Percentiles rank a stretch among this genome's conserved stretches.
Conservation (phyloP, 35 echinoderm and acorn worm genomes). For the Ptychodera flava region DNA sequence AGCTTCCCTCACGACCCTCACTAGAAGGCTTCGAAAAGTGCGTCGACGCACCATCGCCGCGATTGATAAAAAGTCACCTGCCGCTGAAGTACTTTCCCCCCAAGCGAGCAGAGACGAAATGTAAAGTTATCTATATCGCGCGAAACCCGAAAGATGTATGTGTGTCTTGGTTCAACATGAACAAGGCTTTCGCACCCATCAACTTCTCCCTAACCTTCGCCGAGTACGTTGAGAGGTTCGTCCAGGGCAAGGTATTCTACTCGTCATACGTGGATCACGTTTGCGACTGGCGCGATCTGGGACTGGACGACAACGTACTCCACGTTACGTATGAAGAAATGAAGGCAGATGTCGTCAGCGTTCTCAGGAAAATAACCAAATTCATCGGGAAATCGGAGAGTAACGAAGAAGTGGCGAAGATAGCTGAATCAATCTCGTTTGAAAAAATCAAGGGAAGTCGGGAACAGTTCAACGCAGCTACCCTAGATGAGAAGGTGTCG, state of each 20-base stretch:
- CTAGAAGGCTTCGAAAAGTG: not conserved
- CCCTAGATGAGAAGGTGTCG: not conserved
- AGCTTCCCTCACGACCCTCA: not conserved
- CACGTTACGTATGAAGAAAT: not conserved
- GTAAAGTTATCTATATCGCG: conserved; percentile 32
- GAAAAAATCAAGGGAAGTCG: conserved; percentile 47
- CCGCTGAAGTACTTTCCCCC: conserved; percentile 4
- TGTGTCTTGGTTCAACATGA: conserved; percentile 31
- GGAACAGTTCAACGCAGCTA: not conserved
- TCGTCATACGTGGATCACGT: not conserved
- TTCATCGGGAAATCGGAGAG: conserved; percentile 35
- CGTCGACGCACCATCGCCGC: not conserved
- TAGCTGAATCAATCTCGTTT: conserved; percentile 27
- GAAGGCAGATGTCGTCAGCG: not conserved
- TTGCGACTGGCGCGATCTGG: not conserved
- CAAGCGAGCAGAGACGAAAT: conserved; percentile 2
- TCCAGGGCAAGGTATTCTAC: not conserved
- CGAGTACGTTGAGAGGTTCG: not conserved
- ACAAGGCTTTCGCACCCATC: not conserved
- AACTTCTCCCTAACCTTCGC: not conserved
- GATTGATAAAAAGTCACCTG: conserved; percentile 23
- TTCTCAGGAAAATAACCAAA: not conserved
- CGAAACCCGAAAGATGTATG: conserved; percentile 47
- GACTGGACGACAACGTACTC: not conserved
- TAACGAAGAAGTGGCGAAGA: conserved; percentile 18